phyloP scores from a whole-genome alignment of 2,888 invertebrate genomes.

The Ditylenchus weischeri region DNA sequence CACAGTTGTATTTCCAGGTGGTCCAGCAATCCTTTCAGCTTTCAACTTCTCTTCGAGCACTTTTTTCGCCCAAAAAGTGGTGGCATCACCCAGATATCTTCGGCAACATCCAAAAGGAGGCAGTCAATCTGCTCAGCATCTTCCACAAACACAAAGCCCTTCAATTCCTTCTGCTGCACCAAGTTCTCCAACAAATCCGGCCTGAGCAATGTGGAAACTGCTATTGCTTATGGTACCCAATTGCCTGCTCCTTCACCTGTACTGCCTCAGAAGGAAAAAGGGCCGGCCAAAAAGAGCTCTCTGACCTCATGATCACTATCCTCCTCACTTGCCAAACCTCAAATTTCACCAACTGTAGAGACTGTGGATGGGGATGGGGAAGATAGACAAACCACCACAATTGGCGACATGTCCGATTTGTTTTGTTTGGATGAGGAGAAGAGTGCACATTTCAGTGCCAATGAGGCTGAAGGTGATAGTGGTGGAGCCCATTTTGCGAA shows the following conservation, averaged over 20 bases:
- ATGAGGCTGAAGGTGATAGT: no score
- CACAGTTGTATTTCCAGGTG: slow-evolving; percentile 27
- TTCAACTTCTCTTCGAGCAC: slow-evolving; percentile 19
- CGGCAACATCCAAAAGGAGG: not conserved
- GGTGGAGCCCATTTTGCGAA: no score
- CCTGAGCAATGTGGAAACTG: no score
- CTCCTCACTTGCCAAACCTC: not conserved
- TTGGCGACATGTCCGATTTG: not conserved
- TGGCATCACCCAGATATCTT: not conserved
- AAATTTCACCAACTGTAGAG: not conserved
- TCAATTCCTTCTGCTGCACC: no score
- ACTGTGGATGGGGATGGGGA: not conserved
- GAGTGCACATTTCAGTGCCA: no score
- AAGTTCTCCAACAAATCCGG: no score
- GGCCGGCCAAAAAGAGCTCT: no score
- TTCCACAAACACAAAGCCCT: not conserved
- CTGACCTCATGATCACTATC: no score
- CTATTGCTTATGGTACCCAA: no score
- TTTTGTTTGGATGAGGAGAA: not conserved
- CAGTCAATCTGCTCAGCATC: not conserved
- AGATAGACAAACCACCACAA: slow-evolving; percentile 6
- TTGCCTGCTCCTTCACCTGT: no score
- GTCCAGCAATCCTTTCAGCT: slow-evolving; percentile 33
- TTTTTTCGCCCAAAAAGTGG: not conserved
- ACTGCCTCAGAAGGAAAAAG: no score